Evolutionary conservation across 2,797 vertebrate genomes (phyloP).

Genomic region (Heteromormyrus szaboi): DNA sequence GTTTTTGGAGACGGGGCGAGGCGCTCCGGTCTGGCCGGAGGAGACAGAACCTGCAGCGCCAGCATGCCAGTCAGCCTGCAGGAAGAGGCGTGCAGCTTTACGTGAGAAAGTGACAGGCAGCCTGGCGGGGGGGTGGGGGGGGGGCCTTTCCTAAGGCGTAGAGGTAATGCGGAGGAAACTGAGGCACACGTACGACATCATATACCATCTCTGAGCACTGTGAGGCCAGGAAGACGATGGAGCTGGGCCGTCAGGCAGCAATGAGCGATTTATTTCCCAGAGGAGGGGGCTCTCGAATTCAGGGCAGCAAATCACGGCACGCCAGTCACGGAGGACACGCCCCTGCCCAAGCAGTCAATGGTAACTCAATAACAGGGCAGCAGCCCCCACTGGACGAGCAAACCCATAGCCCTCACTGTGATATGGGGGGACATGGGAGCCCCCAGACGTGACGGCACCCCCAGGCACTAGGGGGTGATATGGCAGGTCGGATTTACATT

Average conservation of each 20-base stretch:
- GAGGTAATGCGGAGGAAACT: not conserved
- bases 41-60: not conserved
- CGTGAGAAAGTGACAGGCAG: not conserved
- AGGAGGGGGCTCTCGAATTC: not conserved
- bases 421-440: not conserved
- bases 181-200: not conserved
- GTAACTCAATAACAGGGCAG: not conserved
- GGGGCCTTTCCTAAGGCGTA: not conserved
- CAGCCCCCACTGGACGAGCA: not conserved
- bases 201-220: not conserved
- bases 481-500: not conserved
- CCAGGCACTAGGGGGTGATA: not conserved
- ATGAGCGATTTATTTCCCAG: not conserved
- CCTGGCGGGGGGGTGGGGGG: not conserved
- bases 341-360: not conserved
- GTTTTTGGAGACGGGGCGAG: not conserved
- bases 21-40: not conserved
- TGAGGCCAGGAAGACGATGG: no score
- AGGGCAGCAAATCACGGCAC: not conserved
- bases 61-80: not conserved
- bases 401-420: not conserved
- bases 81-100: not conserved
- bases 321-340: not conserved
- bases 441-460: not conserved
- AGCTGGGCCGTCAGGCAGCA: not conserved